A percentile compares a stretch with the other conserved stretches of the same genome.
Conservation (phyloP, 2,888 invertebrate genomes). For the Thecophora atra region DNA sequence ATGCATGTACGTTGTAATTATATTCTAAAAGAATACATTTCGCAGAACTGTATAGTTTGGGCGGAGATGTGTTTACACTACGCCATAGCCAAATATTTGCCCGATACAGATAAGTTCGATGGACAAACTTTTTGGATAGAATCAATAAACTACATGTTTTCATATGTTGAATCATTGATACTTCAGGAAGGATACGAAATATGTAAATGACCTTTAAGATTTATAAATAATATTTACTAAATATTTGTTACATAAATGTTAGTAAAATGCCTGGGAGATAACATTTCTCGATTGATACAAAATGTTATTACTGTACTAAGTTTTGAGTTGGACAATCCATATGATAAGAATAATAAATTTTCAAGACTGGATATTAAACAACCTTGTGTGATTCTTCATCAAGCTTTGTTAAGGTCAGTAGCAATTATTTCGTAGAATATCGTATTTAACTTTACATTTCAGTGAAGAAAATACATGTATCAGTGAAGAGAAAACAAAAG, state of each 20-base stretch:
- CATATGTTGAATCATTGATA: conserved; percentile 68
- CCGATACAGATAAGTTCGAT: conserved; percentile 60
- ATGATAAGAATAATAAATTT: conserved; percentile 71
- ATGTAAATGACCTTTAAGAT: conserved; percentile 57
- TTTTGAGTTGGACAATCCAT: conserved; percentile 76
- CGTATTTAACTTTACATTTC: conserved; percentile 9
- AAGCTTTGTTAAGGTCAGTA: conserved; percentile 73
- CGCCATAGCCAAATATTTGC: conserved; percentile 73
- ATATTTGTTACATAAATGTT: not conserved
- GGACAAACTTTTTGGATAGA: conserved; percentile 68
- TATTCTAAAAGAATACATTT: not conserved
- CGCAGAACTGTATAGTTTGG: conserved; percentile 76
- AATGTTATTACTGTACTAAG: conserved; percentile 61
- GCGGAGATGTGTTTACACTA: conserved; percentile 80
- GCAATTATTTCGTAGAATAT: not conserved
- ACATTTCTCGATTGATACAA: conserved; percentile 43
- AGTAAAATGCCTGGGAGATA: conserved; percentile 39
- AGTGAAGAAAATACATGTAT: conserved; percentile 72
- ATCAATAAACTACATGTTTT: conserved; percentile 65
- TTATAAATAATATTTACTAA: conserved; percentile 11
- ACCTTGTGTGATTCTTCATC: conserved; percentile 87
- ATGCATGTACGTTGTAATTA: not conserved
- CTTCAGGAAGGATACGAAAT: conserved; percentile 69
- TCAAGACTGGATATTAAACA: conserved; percentile 75
- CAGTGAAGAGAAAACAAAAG: conserved; percentile 34